Percentiles rank a stretch among this genome's conserved stretches.
These are phyloP conservation scores for Trigoniulus corallinus DNA, from an alignment of 1,140 invertebrate genomes.

Conservation along the genomic window DNA sequence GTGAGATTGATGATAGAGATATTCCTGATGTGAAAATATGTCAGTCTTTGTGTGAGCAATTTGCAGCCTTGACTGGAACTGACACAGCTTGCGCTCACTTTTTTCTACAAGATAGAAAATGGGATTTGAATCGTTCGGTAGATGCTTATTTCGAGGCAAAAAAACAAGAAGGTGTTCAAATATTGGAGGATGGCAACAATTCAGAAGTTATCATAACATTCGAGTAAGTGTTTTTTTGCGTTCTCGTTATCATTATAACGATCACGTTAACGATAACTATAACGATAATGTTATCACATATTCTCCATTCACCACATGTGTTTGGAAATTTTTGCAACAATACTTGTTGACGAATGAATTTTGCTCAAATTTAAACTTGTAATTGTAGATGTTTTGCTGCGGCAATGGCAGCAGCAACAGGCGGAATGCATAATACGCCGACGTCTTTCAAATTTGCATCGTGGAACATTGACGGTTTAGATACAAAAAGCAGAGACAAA, in stretches of 20 bases:
- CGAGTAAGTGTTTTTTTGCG: too few relatives aligned
- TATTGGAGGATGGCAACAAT: conserved; percentile 14
- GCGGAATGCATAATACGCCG: too few relatives aligned
- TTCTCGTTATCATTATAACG: too few relatives aligned
- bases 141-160: conserved; percentile 29
- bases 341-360: too few relatives aligned
- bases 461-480: conserved; percentile 48
- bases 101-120: conserved; percentile 35
- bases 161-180: not conserved
- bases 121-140: conserved; percentile 30
- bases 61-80: conserved; percentile 34
- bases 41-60: conserved; percentile 28
- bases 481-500: conserved; percentile 31
- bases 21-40: conserved; percentile 26
- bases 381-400: too few relatives aligned
- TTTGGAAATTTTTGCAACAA: too few relatives aligned
- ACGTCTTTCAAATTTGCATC: conserved; percentile 30
- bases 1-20: too few relatives aligned
- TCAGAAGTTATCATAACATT: conserved; percentile 18
- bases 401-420: too few relatives aligned
- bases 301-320: too few relatives aligned
- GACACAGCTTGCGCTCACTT: conserved; percentile 37
- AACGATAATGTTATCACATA: too few relatives aligned
- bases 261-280: too few relatives aligned
- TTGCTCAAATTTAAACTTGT: too few relatives aligned